These are phyloP conservation scores for Fragum sueziense DNA, from an alignment of 2,888 invertebrate species.

Conservation along the genomic window DNA sequence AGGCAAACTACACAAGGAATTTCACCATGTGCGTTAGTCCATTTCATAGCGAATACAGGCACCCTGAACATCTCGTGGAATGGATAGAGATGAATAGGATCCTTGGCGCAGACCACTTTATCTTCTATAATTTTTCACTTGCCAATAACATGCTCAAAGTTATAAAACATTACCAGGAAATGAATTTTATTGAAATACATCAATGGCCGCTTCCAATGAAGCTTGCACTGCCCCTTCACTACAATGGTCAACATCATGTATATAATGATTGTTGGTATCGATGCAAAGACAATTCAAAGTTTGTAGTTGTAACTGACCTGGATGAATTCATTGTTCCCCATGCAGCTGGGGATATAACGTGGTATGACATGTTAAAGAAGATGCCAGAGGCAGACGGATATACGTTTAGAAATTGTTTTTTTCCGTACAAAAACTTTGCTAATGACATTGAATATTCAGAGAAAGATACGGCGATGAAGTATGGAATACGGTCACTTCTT, in stretches of 20 bases:
- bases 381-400: conserved; percentile 3
- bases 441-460: too few relatives aligned
- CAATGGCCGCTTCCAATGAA: not conserved
- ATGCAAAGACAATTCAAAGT: not conserved
- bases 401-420: not conserved
- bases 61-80: not conserved
- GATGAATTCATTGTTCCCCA: conserved; percentile 4
- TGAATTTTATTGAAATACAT: not conserved
- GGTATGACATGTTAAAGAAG: not conserved
- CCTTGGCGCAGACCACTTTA: not conserved
- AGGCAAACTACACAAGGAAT: not conserved
- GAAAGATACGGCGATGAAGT: too few relatives aligned
- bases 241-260: not conserved
- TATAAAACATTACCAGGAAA: not conserved
- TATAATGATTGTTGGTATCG: conserved; percentile 1
- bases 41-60: not conserved
- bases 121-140: not conserved
- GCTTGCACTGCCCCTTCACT: not conserved
- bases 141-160: not conserved
- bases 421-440: not conserved
- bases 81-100: conserved; percentile 2
- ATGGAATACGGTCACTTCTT: too few relatives aligned
- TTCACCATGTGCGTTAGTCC: not conserved
- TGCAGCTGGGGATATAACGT: not conserved
- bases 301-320: not conserved